phyloP scores from a whole-genome alignment of 2,888 invertebrate genomes.

The Melipona bicolor region DNA sequence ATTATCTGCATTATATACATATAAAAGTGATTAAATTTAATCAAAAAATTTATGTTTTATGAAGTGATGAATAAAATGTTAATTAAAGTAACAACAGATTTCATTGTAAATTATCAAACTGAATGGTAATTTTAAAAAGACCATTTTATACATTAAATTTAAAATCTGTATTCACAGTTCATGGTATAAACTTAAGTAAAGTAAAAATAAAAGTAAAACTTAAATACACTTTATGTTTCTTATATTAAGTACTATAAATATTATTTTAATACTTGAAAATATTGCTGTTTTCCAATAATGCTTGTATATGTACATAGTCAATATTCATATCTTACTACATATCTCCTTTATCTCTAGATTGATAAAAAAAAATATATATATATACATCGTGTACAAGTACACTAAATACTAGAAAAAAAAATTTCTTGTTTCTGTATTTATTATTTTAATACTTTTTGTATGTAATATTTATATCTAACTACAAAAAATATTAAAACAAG shows the following conservation, averaged over 20 bases:
- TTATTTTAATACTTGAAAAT: constrained; percentile 71
- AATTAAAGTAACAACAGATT: constrained; percentile 29
- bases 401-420: constrained; percentile 1
- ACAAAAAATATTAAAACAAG: constrained; percentile 33
- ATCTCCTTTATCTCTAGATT: constrained; percentile 25
- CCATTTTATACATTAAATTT: constrained; percentile 20
- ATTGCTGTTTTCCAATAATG: constrained; percentile 74
- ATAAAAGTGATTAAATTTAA: constrained; percentile 56
- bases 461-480: constrained; percentile 1
- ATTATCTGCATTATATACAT: constrained; percentile 76
- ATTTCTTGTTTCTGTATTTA: constrained; percentile 12
- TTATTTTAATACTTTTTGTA: constrained; percentile 37
- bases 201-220: constrained; percentile 1
- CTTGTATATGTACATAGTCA: constrained; percentile 67
- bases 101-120: constrained; percentile 11
- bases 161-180: constrained; percentile 26
- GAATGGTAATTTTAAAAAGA: constrained; percentile 37
- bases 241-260: constrained; percentile 76
- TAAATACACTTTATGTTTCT: constrained; percentile 74
- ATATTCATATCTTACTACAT: constrained; percentile 58
- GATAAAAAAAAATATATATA: constrained; percentile 12
- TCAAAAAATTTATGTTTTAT: constrained; percentile 40
- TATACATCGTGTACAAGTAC: constrained; percentile 11
- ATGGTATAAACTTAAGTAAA: constrained; percentile 25
- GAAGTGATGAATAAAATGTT: constrained; percentile 30